Evolutionary conservation across 2,113 vertebrate species (phyloP), one percentile per base, ranked within the genome.

Genomic region (Trichomycterus rosablanca): DNA sequence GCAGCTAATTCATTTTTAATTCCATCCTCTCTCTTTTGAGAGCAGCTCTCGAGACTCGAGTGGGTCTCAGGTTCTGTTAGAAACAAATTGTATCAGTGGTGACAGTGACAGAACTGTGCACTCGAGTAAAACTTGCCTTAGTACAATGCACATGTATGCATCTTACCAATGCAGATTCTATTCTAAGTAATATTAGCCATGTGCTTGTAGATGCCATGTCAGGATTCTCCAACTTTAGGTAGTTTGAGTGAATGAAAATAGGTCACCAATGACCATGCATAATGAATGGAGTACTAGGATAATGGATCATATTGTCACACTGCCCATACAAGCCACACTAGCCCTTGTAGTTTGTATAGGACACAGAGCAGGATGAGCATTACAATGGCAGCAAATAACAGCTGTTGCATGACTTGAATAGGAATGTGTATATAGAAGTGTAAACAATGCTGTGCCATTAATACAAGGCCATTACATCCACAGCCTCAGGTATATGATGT

Each of bases 1-100:
- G 52, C 43, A 28, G 22, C 58, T 53, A 53, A 71, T 74, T 71
- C 6, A 57, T 68, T 67, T 71, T 71, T 71, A 51, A 65, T 74
- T 48, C 55, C 44, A 15, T 22, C 15, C 45, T 24, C 54, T 32
- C 28, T 8, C 51, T 22, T 50, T 52, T 39, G 23, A 32, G 40
- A 45, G 23, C 18, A 32, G 16, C 62, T 64, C 55, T 52, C 30
- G 11, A 48, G 54, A 45, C 39, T 58, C 39, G 6, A 66, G 59
- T 42, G 64, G 42, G 56, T 71, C 64, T 74, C 64, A 60, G 50
- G 55, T 74, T 68, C 32, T 12, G 3, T 48, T 43, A 5, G 18
- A 58, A 30, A 55, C 39, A 53, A 40, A 26, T 39, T 39, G 69
- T 11, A 22, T 32, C 43, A 74, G n/a, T 64, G 72, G 68, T 15